Base-by-base conservation (phyloP, 1,140 invertebrate species). In the Gerris buenoi region DNA sequence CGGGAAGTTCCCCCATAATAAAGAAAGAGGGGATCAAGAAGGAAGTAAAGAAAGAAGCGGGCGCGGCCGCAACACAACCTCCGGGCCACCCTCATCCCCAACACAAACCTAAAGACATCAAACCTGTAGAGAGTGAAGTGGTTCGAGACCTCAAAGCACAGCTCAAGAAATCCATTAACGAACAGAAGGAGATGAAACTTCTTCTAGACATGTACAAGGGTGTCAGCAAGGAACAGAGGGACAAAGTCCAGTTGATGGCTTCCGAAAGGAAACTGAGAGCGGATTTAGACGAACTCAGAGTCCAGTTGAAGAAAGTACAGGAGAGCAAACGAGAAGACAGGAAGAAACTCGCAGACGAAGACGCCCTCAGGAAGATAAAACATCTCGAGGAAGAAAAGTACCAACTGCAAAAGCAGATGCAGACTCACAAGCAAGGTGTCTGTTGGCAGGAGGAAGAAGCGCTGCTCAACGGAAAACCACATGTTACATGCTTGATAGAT, bases 191-290 rank as follows among this genome's bases (percentile, higher is more conserved):
- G 78, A 85, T 97, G 85, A 97, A 97, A 76, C 78, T 98, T 3
- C 77, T 97, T 3, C 79, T 97, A 68, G 95, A 98, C 74, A 97
- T 97, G 92, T 96, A 97, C 78, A 97, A 97, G 82, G 90, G 91
- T 57, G 91, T 93, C 23, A 90, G 92, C 59, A 97, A 97, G 79
- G 95, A 98, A 74, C 91, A 94, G 76, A 80, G 95, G 25, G 95
- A 98, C 74, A 97, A 97, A 80, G 93, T 94, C 60, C 92, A 95
- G 79, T 79, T 97, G 63, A 96, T 97, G 93, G 91, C 93, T 13
- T 88, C 90, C 1, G 95, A 97, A 78, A 89, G 95, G 73, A 95
- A 96, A 79, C 85, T 89, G 0, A 77, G 90, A 57, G 85, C 88
- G 25, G 95, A 97, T 76, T 79, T 95, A 1, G 95, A 97, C 69